phyloP scores from a whole-genome alignment of 1,140 invertebrate genomes.

The Thaumatotibia leucotreta region DNA sequence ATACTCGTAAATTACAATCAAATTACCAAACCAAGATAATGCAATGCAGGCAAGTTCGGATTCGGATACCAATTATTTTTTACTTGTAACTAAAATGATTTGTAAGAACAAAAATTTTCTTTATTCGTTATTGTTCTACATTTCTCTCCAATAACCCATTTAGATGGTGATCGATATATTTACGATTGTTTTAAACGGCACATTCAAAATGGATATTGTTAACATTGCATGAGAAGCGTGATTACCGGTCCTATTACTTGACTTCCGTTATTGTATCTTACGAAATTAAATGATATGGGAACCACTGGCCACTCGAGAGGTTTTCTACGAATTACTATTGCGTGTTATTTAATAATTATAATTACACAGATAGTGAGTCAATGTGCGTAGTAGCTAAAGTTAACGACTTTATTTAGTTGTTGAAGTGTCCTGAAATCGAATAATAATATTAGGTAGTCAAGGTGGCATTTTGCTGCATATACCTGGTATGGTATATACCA shows the following conservation, averaged over 20 bases:
- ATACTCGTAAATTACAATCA: no score
- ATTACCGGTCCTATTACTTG: background rate
- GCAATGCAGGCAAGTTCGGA: no score
- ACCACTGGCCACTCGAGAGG: background rate
- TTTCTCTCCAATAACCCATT: background rate
- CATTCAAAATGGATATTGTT: background rate
- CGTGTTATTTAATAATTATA: background rate
- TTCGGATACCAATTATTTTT: no score
- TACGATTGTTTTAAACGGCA: background rate
- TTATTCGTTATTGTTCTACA: no score
- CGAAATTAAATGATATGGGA: background rate
- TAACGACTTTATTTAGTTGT: background rate
- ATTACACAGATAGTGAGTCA: background rate
- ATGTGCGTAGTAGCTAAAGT: background rate
- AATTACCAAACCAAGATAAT: no score
- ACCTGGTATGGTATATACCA: no score
- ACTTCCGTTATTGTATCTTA: background rate
- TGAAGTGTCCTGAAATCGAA: no score
- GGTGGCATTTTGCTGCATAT: no score
- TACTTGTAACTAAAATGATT: no score
- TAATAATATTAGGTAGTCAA: no score
- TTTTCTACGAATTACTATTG: background rate
- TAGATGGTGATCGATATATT: background rate
- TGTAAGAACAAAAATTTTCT: no score
- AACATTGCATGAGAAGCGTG: background rate